Evolutionary conservation across 1,140 invertebrate species (phyloP), one percentile per base, ranked within the genome.

Genomic region (Ladona fulva): DNA sequence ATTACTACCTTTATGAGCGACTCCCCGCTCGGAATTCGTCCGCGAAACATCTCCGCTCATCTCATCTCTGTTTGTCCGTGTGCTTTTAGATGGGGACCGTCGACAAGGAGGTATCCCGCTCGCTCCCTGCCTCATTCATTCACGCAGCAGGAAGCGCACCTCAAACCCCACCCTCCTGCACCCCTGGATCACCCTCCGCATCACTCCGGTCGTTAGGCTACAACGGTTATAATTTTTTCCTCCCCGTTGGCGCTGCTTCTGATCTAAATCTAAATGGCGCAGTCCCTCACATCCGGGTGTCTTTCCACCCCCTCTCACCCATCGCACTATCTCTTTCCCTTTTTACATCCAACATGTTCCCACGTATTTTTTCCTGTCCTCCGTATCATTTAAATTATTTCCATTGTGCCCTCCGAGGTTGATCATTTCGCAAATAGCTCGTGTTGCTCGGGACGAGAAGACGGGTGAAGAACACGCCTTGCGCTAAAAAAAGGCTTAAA

Each of bases 141-240:
- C 52, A 12, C 52, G 52, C 52, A 66, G 44, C 44, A 52, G 44
- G 44, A 52, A 52, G 19, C 44, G 44, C 44, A 52, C 44, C 44
- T 52, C 44, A 52, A 19, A 52, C 19, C 44, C 44, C 44, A 52
- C 44, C 44, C 44, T 11, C 44, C 44, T 52, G 19, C 44, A 52
- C 44, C 44, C 44, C 44, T 19, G 10, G 10, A 11, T 19, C 10
- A 1, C 52, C 52, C 52, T 16, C 12, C 52, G 12, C 12, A 66
- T 16, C n/a, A 22, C 52, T 66, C n/a, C 12, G 52, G 52, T 66
- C 52, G 52, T 66, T 66, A 66, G n/a, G 12, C 52, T 66, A 66
- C 52, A 66, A 66, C 52, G n/a, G 52, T 66, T 66, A 66, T 66
- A 66, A 66, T 66, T 66, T 66, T 66, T 66, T 12, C 52, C 12